Evolutionary conservation across 2,888 invertebrate genomes (phyloP), one percentile per base, ranked within the genome.

Genomic region (Eupithecia subfuscata): DNA sequence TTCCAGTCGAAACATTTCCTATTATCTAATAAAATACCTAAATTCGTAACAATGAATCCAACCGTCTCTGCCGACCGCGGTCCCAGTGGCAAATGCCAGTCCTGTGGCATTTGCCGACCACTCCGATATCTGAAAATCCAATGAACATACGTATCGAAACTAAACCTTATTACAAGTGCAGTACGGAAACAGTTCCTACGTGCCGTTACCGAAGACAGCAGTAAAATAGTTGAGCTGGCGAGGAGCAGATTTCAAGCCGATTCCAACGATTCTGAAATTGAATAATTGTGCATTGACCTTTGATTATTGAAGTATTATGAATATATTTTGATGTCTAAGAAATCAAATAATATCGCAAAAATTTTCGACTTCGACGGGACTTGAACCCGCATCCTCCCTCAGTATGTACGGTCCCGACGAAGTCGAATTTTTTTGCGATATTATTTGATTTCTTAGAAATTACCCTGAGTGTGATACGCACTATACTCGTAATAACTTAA

Each of bases 41-140:
- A 52, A 52, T 52, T 52, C 52, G 52, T 52, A 52, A n/a, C 63
- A 63, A 25, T 63, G 30, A 63, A 63, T 30, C 63, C 63, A 63
- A 30, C 30, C 30, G 63, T 63, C 63, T 11, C 56, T 22, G 56
- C 18, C 7, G 63, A 16, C 63, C 30, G 3, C 25, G 34, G 63
- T 16, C 30, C 30, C 63, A 34, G 63, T n/a, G 67, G 22, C 67
- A 67, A 67, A 67, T 67, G 67, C 67, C 67, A 67, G 12, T 37
- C 43, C 40, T 40, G 40, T 22, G 43, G 67, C 67, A 67, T 67
- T 67, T 67, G 14, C 22, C 65, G n/a, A 34, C 18, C 43, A 22
- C 18, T n/a, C 8, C 6, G n/a, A 14, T 67, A 40, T 40, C 37
- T 18, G 37, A 11, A 43, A 67, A 67, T 37, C 67, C 67, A 14